Conservation (phyloP, 2,113 vertebrate species). For the Notarius quadriscutis region DNA sequence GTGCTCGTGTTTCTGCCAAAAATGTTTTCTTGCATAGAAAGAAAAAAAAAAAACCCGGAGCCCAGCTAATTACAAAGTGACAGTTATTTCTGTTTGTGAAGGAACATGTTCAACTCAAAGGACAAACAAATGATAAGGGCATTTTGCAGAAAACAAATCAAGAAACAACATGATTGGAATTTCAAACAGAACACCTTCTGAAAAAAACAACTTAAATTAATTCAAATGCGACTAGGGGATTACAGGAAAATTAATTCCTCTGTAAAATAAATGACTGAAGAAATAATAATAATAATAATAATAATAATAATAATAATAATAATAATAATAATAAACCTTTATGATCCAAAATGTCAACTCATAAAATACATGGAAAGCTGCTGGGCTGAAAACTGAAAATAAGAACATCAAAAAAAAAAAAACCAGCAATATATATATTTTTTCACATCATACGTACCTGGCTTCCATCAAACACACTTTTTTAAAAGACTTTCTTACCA, state of each 20-base stretch:
- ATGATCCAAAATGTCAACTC: slow-evolving; percentile 57
- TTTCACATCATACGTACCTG: slow-evolving; percentile 90
- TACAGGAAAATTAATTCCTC: slow-evolving; percentile 60
- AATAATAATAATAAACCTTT: not conserved
- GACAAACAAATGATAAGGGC: slow-evolving; percentile 44
- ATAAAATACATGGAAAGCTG: slow-evolving; percentile 50
- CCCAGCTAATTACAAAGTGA: slow-evolving; percentile 66
- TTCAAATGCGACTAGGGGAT: slow-evolving; percentile 60
- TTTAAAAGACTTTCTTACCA: slow-evolving; percentile 89
- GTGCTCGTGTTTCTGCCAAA: slow-evolving; percentile 6
- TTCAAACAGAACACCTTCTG: slow-evolving; percentile 54
- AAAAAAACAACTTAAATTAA: slow-evolving; percentile 57
- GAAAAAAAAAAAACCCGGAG: slow-evolving; percentile 31
- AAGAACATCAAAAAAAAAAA: slow-evolving; percentile 46
- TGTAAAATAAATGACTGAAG: slow-evolving; percentile 63
- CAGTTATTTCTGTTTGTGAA: slow-evolving; percentile 53
- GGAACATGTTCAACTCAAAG: slow-evolving; percentile 22
- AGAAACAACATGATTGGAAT: slow-evolving; percentile 45
- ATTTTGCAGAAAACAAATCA: slow-evolving; percentile 54
- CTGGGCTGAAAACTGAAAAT: slow-evolving; percentile 48
- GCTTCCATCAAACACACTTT: slow-evolving; percentile 81
- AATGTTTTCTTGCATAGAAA: not conserved
- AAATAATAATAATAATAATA: slow-evolving; percentile 41
- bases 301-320: too few species aligned
- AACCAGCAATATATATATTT: slow-evolving; percentile 46